phyloP scores from a whole-genome alignment of 2,888 invertebrate genomes.

The Drosophila diplacantha region DNA sequence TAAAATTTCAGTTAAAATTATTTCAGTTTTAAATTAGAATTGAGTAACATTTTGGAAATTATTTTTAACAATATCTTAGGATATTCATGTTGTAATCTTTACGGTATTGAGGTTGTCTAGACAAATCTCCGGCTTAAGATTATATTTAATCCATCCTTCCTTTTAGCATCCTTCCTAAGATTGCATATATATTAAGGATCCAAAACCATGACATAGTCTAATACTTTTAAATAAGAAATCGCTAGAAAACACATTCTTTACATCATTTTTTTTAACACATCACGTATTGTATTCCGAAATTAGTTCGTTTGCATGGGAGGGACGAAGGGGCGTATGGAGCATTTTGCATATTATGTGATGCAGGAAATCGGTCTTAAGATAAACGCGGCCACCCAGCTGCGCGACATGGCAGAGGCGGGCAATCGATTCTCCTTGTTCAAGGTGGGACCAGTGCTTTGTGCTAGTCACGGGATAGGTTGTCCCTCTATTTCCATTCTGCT shows the following conservation, averaged over 20 bases:
- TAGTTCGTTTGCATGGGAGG: constrained; percentile 98
- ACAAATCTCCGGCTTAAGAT: too few species aligned
- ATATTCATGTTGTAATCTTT: too few species aligned
- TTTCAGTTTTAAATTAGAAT: not conserved
- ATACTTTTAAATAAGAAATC: too few species aligned
- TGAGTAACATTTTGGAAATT: too few species aligned
- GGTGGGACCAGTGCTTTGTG: constrained; percentile 79
- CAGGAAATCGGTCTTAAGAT: constrained; percentile 90
- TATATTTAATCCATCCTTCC: too few species aligned
- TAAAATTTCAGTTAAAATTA: too few species aligned
- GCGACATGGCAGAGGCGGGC: constrained; percentile 91
- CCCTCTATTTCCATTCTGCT: constrained; percentile 95
- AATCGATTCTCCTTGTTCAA: constrained; percentile 96
- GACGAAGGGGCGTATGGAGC: constrained; percentile 92
- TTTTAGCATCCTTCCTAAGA: not conserved
- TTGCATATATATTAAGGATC: accelerated
- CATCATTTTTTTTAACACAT: not conserved
- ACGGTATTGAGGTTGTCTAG: too few species aligned
- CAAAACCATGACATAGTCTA: not conserved
- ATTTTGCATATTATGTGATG: constrained; percentile 92
- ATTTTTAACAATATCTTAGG: not conserved
- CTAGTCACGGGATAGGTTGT: constrained; percentile 93
- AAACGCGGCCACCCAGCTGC: constrained; percentile 89
- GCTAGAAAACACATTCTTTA: too few species aligned
- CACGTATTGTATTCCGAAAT: not conserved